Evolutionary conservation across 2,888 invertebrate genomes (phyloP), one percentile per base, ranked within the genome.

Genomic region (Hyppa rectilinea): DNA sequence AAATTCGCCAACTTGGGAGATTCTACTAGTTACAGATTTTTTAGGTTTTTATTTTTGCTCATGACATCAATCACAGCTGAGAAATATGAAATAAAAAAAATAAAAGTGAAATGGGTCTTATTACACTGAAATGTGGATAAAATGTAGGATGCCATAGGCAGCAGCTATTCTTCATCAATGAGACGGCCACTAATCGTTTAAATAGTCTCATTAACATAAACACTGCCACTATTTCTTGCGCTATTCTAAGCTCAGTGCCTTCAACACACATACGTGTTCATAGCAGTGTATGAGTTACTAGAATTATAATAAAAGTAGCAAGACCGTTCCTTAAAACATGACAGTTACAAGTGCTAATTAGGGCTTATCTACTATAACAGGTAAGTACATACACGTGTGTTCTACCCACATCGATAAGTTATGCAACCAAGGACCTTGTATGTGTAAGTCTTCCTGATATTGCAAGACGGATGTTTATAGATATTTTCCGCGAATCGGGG

Each of bases 391-490:
- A 69, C 76, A 80, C 78, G 60, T 67, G 63, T 72, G 29, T 31
- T 17, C 43, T 29, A 56, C 49, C 65, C 31, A 75, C 53, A 64
- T 26, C 0, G 23, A 29, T 52, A 53, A 61, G 38, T 66, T 38
- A 63, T 58, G 31, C 55, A 67, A 72, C 49, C 62, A 10, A 77
- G 49, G 77, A 72, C 78, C 79, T 79, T 79, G 79, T 78, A 61
- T 61, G 78, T 79, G 49, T 79, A 79, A 58, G 79, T 79, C 67
- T 79, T 79, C 79, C 61, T 67, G 82, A 67, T 76, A 80, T 43
- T 70, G 12, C 60, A 43, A 63, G 38, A 67, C 56, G 55, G 38
- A 61, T 71, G 49, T 60, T 36, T 6, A 58, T 59, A 38, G 40
- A 50, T 40, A 61, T 61, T 71, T 78, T 53, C 82, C 60, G 55